Evolutionary conservation across 1,140 invertebrate genomes (phyloP).

Genomic region (Ptiloglossa arizonensis): DNA sequence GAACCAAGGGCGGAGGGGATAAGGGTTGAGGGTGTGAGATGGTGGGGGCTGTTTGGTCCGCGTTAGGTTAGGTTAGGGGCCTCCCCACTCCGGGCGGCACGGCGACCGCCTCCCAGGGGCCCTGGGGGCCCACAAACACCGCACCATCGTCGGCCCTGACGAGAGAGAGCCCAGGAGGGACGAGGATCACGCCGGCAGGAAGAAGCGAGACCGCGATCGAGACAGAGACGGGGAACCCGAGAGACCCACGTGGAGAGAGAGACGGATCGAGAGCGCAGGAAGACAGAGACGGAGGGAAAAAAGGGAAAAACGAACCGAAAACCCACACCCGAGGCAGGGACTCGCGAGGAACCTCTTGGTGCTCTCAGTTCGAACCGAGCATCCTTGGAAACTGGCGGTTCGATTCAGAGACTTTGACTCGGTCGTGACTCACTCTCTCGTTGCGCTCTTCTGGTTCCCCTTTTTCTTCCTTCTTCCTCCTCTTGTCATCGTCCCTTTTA

Average conservation of each 20-base stretch:
- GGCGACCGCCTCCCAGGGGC: constrained; percentile 75
- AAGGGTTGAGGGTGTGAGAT: constrained; percentile 64
- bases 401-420: constrained; percentile 56
- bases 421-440: constrained; percentile 27
- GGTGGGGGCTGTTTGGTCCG: constrained; percentile 66
- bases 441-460: constrained; percentile 1
- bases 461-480: not conserved
- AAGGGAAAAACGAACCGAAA: constrained; percentile 77
- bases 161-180: constrained; percentile 45
- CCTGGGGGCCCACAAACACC: constrained; percentile 75
- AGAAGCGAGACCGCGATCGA: constrained; percentile 17
- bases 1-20: constrained; percentile 27
- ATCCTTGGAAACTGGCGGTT: constrained; percentile 80
- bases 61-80: constrained; percentile 77
- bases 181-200: not conserved
- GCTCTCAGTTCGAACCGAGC: constrained; percentile 78
- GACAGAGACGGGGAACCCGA: constrained; percentile 20
- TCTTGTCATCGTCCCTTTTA: not conserved
- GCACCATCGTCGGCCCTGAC: constrained; percentile 71
- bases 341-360: constrained; percentile 73
- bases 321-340: constrained; percentile 76
- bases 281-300: constrained; percentile 66
- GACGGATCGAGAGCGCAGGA: constrained; percentile 36
- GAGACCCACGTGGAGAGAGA: constrained; percentile 37
- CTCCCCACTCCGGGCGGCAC: constrained; percentile 42